These are phyloP conservation scores for Andrena haemorrhoa DNA, from an alignment of 2,888 invertebrate species.

Conservation along the genomic window DNA sequence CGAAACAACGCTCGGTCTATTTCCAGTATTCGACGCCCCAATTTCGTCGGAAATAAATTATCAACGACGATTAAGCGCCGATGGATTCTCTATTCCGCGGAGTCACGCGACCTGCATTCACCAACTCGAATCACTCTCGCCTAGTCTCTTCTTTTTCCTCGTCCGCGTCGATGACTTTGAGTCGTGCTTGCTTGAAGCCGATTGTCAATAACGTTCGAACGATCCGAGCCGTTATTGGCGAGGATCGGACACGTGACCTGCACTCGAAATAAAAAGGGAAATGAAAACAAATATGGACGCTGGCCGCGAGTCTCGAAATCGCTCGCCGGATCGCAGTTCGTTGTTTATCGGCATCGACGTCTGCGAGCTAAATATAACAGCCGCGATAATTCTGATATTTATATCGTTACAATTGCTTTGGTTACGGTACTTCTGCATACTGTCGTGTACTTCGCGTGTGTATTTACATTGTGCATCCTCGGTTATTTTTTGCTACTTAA, in stretches of 20 bases:
- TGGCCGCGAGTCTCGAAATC: conserved; percentile 29
- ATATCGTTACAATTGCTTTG: conserved; percentile 56
- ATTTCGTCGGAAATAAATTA: conserved; percentile 47
- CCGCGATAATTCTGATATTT: conserved; percentile 70
- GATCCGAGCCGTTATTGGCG: neutral
- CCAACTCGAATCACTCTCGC: neutral
- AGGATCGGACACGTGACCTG: neutral
- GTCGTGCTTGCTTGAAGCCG: neutral
- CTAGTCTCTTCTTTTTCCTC: neutral
- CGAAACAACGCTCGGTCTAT: conserved; percentile 26
- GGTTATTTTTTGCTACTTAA: neutral
- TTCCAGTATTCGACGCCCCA: conserved; percentile 34
- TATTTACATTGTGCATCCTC: conserved; percentile 23
- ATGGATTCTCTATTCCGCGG: conserved; percentile 38
- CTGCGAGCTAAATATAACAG: conserved; percentile 67
- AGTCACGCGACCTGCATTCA: conserved; percentile 36
- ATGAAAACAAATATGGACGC: conserved; percentile 13
- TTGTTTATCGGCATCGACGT: conserved; percentile 67
- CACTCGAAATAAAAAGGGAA: neutral
- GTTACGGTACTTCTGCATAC: conserved; percentile 23
- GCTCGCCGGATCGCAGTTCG: conserved; percentile 58
- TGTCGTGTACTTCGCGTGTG: conserved; percentile 25
- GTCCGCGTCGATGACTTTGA: neutral
- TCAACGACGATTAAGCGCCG: conserved; percentile 36
- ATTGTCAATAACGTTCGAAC: neutral